Evolutionary conservation across 2,113 vertebrate species (phyloP).

Genomic region (Silurus asotus): DNA sequence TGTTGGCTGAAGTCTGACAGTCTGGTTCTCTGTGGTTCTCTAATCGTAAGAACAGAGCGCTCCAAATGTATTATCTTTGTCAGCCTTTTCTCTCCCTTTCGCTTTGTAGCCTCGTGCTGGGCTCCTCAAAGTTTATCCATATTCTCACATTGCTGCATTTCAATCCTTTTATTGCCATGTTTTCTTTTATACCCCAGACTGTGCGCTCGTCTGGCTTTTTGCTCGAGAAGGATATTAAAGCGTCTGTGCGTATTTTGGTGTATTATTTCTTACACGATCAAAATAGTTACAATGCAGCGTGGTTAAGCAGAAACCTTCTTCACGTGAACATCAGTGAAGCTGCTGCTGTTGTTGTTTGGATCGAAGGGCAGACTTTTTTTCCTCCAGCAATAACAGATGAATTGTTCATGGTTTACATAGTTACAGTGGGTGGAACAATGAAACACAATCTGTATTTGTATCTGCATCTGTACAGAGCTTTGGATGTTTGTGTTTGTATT

Average conservation of each 20-base stretch:
- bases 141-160: conserved; percentile 5
- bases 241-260: background rate
- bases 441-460: background rate
- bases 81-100: background rate
- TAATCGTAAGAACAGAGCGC: conserved; percentile 28
- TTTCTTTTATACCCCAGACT: background rate
- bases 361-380: background rate
- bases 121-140: background rate
- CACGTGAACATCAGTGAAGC: background rate
- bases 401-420: background rate
- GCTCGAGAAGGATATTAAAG: background rate
- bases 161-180: conserved; percentile 5
- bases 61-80: conserved; percentile 25
- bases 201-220: background rate
- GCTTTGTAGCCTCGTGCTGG: background rate
- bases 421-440: background rate
- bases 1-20: background rate
- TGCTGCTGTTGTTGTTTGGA: background rate
- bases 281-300: background rate
- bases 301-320: background rate
- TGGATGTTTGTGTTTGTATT: too few species aligned
- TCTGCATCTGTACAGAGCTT: background rate
- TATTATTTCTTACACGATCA: background rate
- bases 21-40: background rate
- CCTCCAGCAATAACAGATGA: background rate